Base-by-base conservation (phyloP, 2,113 vertebrate species). In the Sinocyclocheilus maitianheensis region DNA sequence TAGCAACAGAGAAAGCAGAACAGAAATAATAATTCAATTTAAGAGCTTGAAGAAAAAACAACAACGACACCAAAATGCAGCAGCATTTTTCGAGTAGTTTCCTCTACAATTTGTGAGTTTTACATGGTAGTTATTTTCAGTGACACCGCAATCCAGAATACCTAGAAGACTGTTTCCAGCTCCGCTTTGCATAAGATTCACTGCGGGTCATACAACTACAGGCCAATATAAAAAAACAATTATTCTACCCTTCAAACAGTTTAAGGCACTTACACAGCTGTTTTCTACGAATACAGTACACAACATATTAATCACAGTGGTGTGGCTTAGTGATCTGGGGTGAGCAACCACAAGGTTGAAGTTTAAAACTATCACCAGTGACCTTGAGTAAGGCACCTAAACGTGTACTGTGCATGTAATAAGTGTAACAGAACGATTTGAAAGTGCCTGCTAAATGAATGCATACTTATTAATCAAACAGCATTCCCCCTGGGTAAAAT, bases 161-260 rank as follows among this genome's bases (percentile, higher is more conserved):
- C 84, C 84, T 51, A 80, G 65, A 65, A 77, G 74, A 79, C 84
- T 40, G 30, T 71, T 72, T 81, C 69, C 65, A 62, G 18, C 43
- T 55, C n/a, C 2, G 51, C 76, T 71, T 79, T 60, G 22, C 48
- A 67, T 78, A 9, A 40, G 76, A 78, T 84, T 79, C 84, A 74
- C 74, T 22, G 37, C 14, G 24, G 18, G 22, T 78, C 65, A 13
- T 80, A 55, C 48, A 87, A 84, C 77, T 71, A 26, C 11, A 12
- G 46, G 24, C 74, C 30, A 60, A 55, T 46, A 53, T 51, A 58
- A 20, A 53, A 87, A 74, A 40, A 84, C 62, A 72, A 30, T 76
- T 48, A 69, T 55, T 18, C 51, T 55, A 78, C 20, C 34, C 43
- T 51, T 40, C 83, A 78, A 78, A 67, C 46, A 30, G 26, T 46